Conservation (phyloP, 2,797 vertebrate species). For the Emys orbicularis region DNA sequence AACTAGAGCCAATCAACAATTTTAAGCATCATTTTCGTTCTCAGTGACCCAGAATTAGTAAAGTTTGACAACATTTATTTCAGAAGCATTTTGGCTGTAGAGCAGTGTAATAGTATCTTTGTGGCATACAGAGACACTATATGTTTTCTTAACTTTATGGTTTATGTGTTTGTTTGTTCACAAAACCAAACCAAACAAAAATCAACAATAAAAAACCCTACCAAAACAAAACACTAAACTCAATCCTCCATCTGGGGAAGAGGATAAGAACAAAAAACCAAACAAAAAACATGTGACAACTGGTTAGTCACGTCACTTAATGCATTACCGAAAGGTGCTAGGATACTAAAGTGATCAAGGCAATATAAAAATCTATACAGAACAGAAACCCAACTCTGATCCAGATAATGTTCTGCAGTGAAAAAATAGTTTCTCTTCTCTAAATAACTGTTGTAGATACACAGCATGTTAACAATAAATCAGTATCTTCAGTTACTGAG, state of each 20-base stretch:
- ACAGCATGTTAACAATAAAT: neutral
- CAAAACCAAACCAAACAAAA: neutral
- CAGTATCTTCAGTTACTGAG: neutral
- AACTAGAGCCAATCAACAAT: no score
- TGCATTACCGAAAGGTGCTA: neutral
- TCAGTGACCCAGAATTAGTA: no score
- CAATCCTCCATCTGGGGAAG: neutral
- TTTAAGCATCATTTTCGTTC: no score
- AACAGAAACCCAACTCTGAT: neutral
- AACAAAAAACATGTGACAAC: neutral
- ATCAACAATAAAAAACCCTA: neutral
- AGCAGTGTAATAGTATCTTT: neutral
- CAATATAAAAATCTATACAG: neutral
- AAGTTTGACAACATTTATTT: no score
- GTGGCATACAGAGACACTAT: neutral
- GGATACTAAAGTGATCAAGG: neutral
- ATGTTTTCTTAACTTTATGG: neutral
- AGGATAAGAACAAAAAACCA: neutral
- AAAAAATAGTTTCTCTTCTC: neutral
- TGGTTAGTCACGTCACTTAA: neutral
- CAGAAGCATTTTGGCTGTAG: no score
- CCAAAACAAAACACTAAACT: neutral
- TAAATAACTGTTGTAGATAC: neutral
- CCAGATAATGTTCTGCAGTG: neutral
- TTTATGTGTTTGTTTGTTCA: neutral